Evolutionary conservation across 2,888 invertebrate genomes (phyloP), one percentile per base, ranked within the genome.

Genomic region (Brenthis hecate): DNA sequence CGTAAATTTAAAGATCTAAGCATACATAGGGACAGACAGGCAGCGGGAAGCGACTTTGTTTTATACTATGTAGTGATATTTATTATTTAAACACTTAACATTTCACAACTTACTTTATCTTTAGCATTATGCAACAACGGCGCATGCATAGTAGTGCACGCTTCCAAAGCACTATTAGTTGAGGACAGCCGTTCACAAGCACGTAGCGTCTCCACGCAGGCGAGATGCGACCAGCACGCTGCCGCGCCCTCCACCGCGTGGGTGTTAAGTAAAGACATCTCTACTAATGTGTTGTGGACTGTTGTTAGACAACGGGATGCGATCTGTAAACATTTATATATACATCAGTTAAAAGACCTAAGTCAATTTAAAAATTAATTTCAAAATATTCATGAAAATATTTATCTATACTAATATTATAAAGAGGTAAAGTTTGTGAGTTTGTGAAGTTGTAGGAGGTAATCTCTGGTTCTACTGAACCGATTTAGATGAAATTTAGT

Each of bases 191-290:
- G 92, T 76, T 97, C 96, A 84, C 98, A 98, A 1, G 96, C 95
- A 62, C 96, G 95, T 65, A 99, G 88, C 1, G 98, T 97, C 88
- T 99, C 98, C 70, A 98, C 94, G 71, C 97, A 97, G 70, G 98
- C 98, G 0, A 99, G 94, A 81, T 98, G 98, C 69, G 98, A 96
- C 99, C 99, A 99, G 83, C 98, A 98, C 48, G 97, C 95, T 1
- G 97, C 93, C 0, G 98, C 97, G 51, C 99, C 99, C 23, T 95
- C 95, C 43, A 97, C 96, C 66, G 95, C 94, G 61, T 94, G 94
- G 32, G 98, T 95, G 81, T 97, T 97, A 23, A 99, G 92, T 53
- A 98, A 94, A 36, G 95, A 94, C 62, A 99, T 87, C 88, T 99
- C 99, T 65, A 97, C 95, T 54, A 98, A 91, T 56, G 97, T 97